phyloP scores from a whole-genome alignment of 2,797 vertebrate genomes.

The Melanotaenia trifasciata region DNA sequence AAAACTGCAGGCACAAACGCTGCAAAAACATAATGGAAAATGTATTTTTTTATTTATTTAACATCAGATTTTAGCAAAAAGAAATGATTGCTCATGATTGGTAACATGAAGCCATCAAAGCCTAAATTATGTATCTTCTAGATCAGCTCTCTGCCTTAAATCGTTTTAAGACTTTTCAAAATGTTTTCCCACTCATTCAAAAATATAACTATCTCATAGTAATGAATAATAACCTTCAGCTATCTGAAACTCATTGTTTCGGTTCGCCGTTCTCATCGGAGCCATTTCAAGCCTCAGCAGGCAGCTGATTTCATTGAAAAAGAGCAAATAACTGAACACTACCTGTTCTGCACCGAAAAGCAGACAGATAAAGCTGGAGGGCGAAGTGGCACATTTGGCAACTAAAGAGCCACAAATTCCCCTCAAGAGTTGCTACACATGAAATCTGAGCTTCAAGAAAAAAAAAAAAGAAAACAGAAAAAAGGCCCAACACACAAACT shows the following conservation, averaged over 20 bases:
- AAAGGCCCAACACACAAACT: too few relatives aligned
- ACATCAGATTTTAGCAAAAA: not conserved
- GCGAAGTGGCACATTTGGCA: slow-evolving; percentile 3
- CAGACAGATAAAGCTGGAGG: not conserved
- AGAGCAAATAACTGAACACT: slow-evolving; percentile 1
- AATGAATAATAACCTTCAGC: slow-evolving; percentile 2
- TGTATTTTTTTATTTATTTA: not conserved
- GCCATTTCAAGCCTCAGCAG: not conserved
- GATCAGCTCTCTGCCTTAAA: not conserved
- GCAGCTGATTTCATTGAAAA: slow-evolving; percentile 13
- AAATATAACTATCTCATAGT: not conserved
- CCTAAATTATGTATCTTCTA: not conserved
- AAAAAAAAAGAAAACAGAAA: too few relatives aligned
- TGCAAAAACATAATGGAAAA: slow-evolving; percentile 5
- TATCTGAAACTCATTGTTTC: slow-evolving; percentile 4
- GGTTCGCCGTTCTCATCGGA: not conserved
- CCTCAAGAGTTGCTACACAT: not conserved
- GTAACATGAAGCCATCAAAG: slow-evolving; percentile 15
- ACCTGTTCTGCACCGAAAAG: slow-evolving; percentile 3
- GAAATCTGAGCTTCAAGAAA: too few relatives aligned
- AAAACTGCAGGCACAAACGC: not conserved
- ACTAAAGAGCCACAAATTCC: slow-evolving; percentile 4
- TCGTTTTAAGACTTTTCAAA: not conserved
- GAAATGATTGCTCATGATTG: slow-evolving; percentile 5
- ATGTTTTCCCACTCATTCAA: not conserved